Percentiles rank a stretch among this genome's conserved stretches.
Conservation (phyloP, 2,113 vertebrate species). For the Apteryx mantelli region DNA sequence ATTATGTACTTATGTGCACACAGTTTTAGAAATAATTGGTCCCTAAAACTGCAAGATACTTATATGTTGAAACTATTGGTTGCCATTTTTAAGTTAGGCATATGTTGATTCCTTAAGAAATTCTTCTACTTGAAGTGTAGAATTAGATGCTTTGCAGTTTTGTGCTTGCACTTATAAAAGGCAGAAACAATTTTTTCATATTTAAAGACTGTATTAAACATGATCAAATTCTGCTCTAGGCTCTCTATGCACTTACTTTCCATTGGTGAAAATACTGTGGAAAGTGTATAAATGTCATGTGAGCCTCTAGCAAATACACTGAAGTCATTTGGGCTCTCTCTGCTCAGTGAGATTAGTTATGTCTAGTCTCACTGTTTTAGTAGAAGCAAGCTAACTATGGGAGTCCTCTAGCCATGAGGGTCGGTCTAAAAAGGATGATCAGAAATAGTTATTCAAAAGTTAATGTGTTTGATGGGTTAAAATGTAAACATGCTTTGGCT, state of each 20-base stretch:
- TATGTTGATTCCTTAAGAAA: background rate
- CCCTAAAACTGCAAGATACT: background rate
- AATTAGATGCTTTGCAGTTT: background rate
- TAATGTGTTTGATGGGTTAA: background rate
- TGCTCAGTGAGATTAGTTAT: background rate
- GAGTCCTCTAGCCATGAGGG: background rate
- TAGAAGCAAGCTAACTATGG: background rate
- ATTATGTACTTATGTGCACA: background rate
- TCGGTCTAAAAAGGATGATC: background rate
- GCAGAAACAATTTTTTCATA: background rate
- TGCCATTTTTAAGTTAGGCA: background rate
- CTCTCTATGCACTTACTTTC: background rate
- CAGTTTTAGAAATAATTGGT: background rate
- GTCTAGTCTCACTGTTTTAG: background rate
- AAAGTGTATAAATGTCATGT: background rate
- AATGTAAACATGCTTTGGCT: background rate
- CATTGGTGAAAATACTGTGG: background rate
- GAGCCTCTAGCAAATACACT: background rate
- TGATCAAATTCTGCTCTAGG: background rate
- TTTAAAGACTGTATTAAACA: background rate
- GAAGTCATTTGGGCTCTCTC: background rate
- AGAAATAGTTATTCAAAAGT: background rate
- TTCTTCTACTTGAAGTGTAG: background rate
- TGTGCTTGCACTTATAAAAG: background rate
- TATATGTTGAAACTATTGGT: background rate